Percentiles rank a stretch among this genome's conserved stretches.
These are phyloP conservation scores for Micromys minutus DNA, from an alignment of 2,113 vertebrate species.

Conservation along the genomic window DNA sequence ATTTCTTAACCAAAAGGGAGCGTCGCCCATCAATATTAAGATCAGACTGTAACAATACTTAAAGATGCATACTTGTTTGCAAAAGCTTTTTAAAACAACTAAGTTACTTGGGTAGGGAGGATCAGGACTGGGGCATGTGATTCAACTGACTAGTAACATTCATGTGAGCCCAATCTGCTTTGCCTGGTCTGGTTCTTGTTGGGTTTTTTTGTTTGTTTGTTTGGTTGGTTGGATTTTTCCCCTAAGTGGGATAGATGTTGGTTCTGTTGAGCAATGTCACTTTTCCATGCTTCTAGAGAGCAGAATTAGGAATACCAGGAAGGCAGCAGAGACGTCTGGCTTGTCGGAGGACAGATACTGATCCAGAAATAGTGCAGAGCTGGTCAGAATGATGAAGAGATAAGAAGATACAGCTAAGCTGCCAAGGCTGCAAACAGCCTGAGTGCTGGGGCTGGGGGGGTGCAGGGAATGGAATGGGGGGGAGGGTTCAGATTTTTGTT, in stretches of 20 bases:
- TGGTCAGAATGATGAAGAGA: not conserved
- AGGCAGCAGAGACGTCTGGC: constrained; percentile 21
- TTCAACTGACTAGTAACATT: not conserved
- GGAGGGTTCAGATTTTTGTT: not conserved
- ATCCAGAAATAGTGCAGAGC: constrained; percentile 65
- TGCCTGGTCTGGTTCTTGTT: not conserved
- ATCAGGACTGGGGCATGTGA: not conserved
- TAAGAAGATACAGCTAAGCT: not conserved
- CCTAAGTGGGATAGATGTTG: not conserved
- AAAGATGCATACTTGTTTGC: not conserved
- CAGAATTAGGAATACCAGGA: constrained; percentile 19
- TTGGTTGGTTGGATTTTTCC: not conserved
- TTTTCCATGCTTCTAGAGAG: constrained; percentile 21
- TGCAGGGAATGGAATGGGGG: not conserved
- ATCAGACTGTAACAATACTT: constrained; percentile 7
- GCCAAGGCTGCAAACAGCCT: not conserved
- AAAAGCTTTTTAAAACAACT: not conserved
- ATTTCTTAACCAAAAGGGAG: constrained; percentile 28
- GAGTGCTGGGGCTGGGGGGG: not conserved
- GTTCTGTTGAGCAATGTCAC: not conserved
- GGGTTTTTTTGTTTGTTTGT: not conserved
- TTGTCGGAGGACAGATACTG: constrained; percentile 21
- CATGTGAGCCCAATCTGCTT: not conserved
- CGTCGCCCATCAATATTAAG: constrained; percentile 2
- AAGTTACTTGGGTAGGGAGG: not conserved